phyloP scores from a whole-genome alignment of 2,797 vertebrate genomes.

The Trematomus bernacchii region DNA sequence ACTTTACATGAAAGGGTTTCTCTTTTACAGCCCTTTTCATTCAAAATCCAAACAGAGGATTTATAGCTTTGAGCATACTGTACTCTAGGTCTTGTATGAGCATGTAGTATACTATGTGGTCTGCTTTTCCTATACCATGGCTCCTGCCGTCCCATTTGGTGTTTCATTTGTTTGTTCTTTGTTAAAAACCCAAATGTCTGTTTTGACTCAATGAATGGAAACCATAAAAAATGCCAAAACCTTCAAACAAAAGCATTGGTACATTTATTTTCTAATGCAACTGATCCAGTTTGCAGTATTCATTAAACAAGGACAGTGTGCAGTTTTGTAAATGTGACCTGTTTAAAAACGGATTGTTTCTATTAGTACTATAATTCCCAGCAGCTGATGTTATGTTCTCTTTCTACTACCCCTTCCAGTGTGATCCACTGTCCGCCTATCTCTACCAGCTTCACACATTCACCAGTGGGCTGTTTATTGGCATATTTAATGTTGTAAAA shows the following conservation, averaged over 20 bases:
- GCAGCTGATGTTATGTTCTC: too few species aligned
- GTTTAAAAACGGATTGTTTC: neutral
- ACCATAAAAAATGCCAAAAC: too few species aligned
- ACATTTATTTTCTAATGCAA: neutral
- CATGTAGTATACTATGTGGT: neutral
- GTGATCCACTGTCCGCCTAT: too few species aligned
- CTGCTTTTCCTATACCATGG: neutral
- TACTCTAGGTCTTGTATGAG: neutral
- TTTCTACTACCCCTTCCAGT: too few species aligned
- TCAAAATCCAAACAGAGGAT: constrained; percentile 11
- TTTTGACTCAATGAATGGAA: neutral
- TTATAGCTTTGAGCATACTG: neutral
- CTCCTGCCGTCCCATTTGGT: too few species aligned
- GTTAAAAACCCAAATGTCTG: neutral
- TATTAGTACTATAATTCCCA: too few species aligned
- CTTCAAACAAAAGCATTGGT: neutral
- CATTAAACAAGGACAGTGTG: neutral
- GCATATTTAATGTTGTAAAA: too few species aligned
- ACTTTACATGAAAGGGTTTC: neutral
- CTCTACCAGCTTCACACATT: too few species aligned
- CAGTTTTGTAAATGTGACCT: neutral
- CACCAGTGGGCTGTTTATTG: too few species aligned
- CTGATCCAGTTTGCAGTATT: constrained; percentile 1
- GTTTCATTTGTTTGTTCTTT: neutral
- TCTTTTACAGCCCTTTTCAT: neutral